phyloP scores from a whole-genome alignment of 2,888 invertebrate genomes.

The Drosophila nr. fundita region DNA sequence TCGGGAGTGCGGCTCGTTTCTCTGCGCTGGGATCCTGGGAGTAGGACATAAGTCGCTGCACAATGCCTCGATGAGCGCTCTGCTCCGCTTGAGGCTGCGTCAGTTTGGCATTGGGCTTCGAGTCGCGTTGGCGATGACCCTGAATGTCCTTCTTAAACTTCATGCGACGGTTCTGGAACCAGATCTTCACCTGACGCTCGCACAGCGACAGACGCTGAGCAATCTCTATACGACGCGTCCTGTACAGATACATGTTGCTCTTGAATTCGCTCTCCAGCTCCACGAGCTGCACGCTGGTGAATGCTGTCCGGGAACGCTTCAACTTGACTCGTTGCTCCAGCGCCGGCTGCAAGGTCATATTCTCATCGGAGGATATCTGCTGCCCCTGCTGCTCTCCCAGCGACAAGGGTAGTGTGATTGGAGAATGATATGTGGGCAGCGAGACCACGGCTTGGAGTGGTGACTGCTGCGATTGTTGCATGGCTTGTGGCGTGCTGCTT shows the following conservation, averaged over 20 bases:
- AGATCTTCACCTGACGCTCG: constrained; percentile 94
- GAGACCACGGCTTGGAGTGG: constrained; percentile 11
- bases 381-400: constrained; percentile 39
- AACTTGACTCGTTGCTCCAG: constrained; percentile 64
- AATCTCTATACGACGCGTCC: constrained; percentile 97
- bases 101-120: constrained; percentile 55
- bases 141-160: constrained; percentile 88
- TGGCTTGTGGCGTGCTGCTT: constrained; percentile 16
- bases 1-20: constrained; percentile 34
- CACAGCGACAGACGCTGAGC: constrained; percentile 96
- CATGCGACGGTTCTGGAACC: constrained; percentile 94
- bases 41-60: constrained; percentile 78
- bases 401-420: constrained; percentile 20
- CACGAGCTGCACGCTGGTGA: constrained; percentile 97
- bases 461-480: constrained; percentile 21
- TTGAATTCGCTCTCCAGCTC: constrained; percentile 98
- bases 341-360: constrained; percentile 52
- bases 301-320: constrained; percentile 91
- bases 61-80: constrained; percentile 75
- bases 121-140: constrained; percentile 60
- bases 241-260: constrained; percentile 96
- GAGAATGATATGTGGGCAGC: constrained; percentile 32
- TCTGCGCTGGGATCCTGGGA: constrained; percentile 70
- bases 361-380: constrained; percentile 67
- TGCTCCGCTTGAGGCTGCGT: constrained; percentile 65